A percentile compares a stretch with the other conserved stretches of the same genome.
Evolutionary conservation across 1,140 invertebrate genomes (phyloP).

Genomic region (Helicoverpa armigera): DNA sequence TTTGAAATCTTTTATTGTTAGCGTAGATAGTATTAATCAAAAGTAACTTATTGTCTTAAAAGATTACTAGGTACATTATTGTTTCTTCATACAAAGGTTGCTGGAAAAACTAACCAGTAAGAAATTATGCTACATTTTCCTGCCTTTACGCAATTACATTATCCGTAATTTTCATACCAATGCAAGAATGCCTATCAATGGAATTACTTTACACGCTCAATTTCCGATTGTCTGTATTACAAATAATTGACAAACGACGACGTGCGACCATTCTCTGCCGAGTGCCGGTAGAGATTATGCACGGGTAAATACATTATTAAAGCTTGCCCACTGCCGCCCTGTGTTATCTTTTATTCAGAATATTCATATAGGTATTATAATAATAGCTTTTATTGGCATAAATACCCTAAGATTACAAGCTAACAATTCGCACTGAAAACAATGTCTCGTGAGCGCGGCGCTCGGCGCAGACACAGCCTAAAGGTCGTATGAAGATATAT

Average conservation of each 20-base stretch:
- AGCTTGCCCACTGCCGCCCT: background rate
- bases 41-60: too few relatives aligned
- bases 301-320: background rate
- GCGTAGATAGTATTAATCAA: too few relatives aligned
- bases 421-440: slow-evolving; percentile 30
- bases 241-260: slow-evolving; percentile 53
- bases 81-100: too few relatives aligned
- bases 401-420: slow-evolving; percentile 4
- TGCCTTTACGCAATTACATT: too few relatives aligned
- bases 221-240: slow-evolving; percentile 57
- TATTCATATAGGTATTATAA: background rate
- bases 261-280: background rate
- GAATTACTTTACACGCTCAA: slow-evolving; percentile 53
- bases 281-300: background rate
- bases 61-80: too few relatives aligned
- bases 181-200: too few relatives aligned
- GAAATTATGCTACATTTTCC: too few relatives aligned
- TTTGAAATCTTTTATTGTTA: too few relatives aligned
- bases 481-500: slow-evolving; percentile 49
- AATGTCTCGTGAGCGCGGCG: slow-evolving; percentile 27
- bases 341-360: background rate
- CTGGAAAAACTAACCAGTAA: too few relatives aligned
- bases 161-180: too few relatives aligned
- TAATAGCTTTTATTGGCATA: slow-evolving; percentile 27
- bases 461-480: background rate